phyloP scores from a whole-genome alignment of 2,888 invertebrate species.

The Lissonota sp. region DNA sequence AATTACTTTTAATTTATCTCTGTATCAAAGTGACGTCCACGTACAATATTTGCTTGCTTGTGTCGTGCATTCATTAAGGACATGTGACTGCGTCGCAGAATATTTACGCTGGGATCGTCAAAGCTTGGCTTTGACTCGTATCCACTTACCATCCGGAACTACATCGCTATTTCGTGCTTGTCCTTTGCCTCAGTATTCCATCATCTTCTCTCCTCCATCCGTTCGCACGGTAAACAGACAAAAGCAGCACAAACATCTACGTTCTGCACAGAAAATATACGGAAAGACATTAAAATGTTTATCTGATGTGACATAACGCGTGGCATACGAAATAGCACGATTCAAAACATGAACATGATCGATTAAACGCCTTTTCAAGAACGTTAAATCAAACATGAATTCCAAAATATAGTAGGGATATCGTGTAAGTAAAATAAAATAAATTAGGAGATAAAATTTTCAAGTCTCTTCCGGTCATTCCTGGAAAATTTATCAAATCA shows the following conservation, averaged over 20 bases:
- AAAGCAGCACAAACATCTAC: too few species aligned
- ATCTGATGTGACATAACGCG: conserved; percentile 2
- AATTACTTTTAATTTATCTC: not conserved
- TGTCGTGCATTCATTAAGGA: conserved; percentile 17
- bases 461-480: too few species aligned
- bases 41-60: not conserved
- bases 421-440: too few species aligned
- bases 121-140: not conserved
- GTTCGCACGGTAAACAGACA: not conserved
- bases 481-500: too few species aligned
- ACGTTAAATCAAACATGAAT: conserved; percentile 8
- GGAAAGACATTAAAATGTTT: too few species aligned
- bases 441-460: too few species aligned
- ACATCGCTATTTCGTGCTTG: conserved; percentile 1
- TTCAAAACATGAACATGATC: conserved; percentile 15
- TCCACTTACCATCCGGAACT: not conserved
- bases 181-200: not conserved
- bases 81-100: conserved; percentile 2
- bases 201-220: not conserved
- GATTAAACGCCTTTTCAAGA: conserved; percentile 5
- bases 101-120: not conserved
- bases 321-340: not conserved
- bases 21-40: not conserved
- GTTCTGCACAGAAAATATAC: too few species aligned
- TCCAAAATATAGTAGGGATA: not conserved